phyloP scores from a whole-genome alignment of 2,113 vertebrate genomes.

The Limanda limanda region DNA sequence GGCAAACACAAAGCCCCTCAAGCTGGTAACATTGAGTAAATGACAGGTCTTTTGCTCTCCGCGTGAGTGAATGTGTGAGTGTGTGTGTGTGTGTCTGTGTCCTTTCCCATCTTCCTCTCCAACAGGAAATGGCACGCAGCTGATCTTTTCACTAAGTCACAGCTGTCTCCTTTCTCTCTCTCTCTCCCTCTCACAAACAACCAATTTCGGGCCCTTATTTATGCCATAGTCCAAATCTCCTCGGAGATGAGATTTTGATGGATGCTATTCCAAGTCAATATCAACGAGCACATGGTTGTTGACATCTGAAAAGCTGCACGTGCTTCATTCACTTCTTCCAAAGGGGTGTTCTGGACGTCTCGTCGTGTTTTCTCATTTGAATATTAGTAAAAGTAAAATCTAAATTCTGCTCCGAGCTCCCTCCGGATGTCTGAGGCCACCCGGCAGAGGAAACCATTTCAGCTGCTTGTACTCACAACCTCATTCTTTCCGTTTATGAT shows the following conservation, averaged over 20 bases:
- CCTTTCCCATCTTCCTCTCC: constrained; percentile 55
- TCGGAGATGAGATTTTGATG: constrained; percentile 19
- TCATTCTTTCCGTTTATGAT: no score
- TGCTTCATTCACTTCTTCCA: constrained; percentile 7
- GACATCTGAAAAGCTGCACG: constrained; percentile 33
- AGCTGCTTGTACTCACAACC: no score
- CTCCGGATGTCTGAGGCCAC: no score
- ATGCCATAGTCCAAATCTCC: constrained; percentile 42
- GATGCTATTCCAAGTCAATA: background rate
- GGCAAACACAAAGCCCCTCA: constrained; percentile 45
- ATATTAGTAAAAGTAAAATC: background rate
- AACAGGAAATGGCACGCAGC: constrained; percentile 77
- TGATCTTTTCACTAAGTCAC: constrained; percentile 75
- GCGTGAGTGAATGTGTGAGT: background rate
- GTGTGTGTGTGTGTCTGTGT: constrained; percentile 39
- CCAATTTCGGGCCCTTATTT: constrained; percentile 30
- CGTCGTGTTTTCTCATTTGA: background rate
- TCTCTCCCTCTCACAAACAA: background rate
- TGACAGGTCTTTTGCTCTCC: constrained; percentile 53
- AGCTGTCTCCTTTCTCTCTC: constrained; percentile 63
- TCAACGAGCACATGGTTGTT: background rate
- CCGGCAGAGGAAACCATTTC: no score
- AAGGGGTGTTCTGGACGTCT: background rate
- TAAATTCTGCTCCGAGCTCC: no score
- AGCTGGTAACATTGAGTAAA: constrained; percentile 53